phyloP scores from a whole-genome alignment of 2,113 vertebrate genomes.

The Muntiacus muntjak region DNA sequence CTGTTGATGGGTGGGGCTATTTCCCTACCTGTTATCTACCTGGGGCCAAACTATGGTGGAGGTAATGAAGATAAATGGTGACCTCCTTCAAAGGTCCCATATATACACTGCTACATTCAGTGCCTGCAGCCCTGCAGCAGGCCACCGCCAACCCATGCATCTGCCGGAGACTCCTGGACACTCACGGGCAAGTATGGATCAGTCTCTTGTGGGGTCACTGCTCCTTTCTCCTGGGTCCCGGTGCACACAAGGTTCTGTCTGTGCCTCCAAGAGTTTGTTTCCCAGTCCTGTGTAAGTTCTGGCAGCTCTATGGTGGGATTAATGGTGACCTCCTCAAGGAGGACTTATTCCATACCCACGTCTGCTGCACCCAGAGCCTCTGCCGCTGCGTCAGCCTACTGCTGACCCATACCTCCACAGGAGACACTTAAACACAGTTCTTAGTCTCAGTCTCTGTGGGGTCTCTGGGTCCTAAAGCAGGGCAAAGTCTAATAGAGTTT shows the following conservation, averaged over 20 bases:
- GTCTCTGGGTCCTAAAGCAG: neutral
- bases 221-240: neutral
- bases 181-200: neutral
- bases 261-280: neutral
- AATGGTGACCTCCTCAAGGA: neutral
- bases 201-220: neutral
- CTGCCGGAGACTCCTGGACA: neutral
- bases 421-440: neutral
- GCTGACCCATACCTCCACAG: neutral
- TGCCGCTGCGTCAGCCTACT: neutral
- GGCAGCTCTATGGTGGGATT: neutral
- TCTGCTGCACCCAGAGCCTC: neutral
- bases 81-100: neutral
- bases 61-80: neutral
- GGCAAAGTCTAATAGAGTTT: neutral
- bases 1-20: neutral
- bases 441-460: neutral
- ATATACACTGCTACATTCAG: neutral
- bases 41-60: neutral
- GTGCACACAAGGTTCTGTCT: accelerated
- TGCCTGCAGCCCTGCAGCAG: neutral
- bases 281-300: neutral
- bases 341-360: neutral
- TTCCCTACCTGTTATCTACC: neutral
- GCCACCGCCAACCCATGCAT: neutral